Percentiles rank a stretch among this genome's conserved stretches.
phyloP scores from a whole-genome alignment of 2,113 vertebrate genomes.

The Callipepla squamata region DNA sequence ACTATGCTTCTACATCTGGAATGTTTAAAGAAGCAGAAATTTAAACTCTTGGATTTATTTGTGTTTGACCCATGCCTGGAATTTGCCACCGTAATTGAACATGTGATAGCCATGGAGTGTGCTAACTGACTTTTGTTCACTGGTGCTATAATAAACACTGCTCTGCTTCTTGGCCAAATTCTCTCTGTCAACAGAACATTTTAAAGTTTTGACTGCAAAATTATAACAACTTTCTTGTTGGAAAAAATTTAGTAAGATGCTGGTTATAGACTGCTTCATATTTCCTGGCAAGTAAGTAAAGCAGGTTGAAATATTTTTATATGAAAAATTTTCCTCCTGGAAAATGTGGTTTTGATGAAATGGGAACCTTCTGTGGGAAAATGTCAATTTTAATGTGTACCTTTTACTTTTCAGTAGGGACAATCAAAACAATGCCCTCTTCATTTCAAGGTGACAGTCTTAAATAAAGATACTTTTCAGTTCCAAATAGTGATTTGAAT shows the following conservation, averaged over 20 bases:
- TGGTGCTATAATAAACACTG: slow-evolving; percentile 20
- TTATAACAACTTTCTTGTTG: not conserved
- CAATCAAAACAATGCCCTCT: not conserved
- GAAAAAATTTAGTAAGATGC: slow-evolving; percentile 29
- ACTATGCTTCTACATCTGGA: slow-evolving; percentile 50
- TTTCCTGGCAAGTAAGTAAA: slow-evolving; percentile 62
- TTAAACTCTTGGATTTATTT: slow-evolving; percentile 62
- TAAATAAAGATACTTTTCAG: not conserved
- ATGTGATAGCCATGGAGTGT: slow-evolving; percentile 45
- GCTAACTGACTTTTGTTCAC: slow-evolving; percentile 1
- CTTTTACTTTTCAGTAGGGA: not conserved
- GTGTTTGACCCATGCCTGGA: slow-evolving; percentile 64
- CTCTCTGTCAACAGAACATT: not conserved
- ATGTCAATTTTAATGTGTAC: not conserved
- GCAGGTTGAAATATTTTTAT: slow-evolving; percentile 27
- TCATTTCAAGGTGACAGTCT: not conserved
- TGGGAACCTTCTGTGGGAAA: slow-evolving; percentile 12
- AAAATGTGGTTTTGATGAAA: slow-evolving; percentile 56
- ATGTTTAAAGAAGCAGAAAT: slow-evolving; percentile 54
- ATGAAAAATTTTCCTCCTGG: slow-evolving; percentile 31
- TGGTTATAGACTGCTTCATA: slow-evolving; percentile 4
- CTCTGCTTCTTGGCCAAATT: slow-evolving; percentile 43
- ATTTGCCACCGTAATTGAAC: slow-evolving; percentile 55
- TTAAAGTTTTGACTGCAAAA: slow-evolving; percentile 24
- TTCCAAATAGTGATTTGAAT: not conserved